Evolutionary conservation across 2,113 vertebrate genomes (phyloP).

Genomic region (Nerophis ophidion): DNA sequence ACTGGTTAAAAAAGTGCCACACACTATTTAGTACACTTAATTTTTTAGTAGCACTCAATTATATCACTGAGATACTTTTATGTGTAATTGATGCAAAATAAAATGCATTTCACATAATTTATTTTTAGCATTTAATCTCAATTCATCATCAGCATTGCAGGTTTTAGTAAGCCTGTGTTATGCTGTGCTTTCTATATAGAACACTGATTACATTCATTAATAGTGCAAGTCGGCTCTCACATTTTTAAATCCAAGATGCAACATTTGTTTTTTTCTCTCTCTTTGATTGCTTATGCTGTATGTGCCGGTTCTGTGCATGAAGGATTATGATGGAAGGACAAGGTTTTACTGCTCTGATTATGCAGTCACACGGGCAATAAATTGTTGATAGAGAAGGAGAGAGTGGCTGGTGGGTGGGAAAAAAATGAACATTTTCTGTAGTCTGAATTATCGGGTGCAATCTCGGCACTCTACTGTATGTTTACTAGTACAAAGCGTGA

Average conservation of each 20-base stretch:
- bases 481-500: slow-evolving; percentile 10
- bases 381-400: slow-evolving; percentile 63
- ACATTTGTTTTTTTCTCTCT: slow-evolving; percentile 10
- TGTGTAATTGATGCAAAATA: no score
- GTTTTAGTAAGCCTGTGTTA: no score
- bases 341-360: slow-evolving; percentile 52
- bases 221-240: not conserved
- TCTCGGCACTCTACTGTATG: slow-evolving; percentile 23
- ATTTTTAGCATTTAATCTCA: no score
- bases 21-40: no score
- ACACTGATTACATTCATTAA: no score
- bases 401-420: slow-evolving; percentile 23
- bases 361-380: slow-evolving; percentile 53
- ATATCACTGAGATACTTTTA: no score
- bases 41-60: no score
- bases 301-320: slow-evolving; percentile 24
- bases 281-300: slow-evolving; percentile 33
- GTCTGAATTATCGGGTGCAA: slow-evolving; percentile 63
- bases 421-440: slow-evolving; percentile 56
- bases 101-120: no score
- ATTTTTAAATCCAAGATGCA: not conserved
- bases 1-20: no score
- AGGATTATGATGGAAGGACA: slow-evolving; percentile 47
- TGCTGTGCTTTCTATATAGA: no score
- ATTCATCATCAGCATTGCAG: no score